Evolutionary conservation across 2,797 vertebrate genomes (phyloP).

Genomic region (Lithobates pipiens): DNA sequence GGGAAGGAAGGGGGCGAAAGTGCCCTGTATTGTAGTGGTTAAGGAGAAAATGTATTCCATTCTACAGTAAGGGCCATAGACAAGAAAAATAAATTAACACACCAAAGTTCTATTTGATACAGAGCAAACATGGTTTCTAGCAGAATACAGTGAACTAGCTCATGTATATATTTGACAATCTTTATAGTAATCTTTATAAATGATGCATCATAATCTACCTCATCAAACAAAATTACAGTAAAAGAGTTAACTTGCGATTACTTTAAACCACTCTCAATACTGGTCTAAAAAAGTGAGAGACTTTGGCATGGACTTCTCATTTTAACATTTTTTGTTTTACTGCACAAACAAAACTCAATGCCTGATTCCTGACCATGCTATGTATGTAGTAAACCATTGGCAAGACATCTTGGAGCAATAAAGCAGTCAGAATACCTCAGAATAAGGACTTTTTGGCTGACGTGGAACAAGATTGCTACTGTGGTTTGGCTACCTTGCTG

Average conservation of each 20-base stretch:
- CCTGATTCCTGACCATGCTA: slow-evolving; percentile 56
- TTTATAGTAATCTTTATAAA: slow-evolving; percentile 47
- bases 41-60: too few species aligned
- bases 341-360: slow-evolving; percentile 55
- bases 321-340: slow-evolving; percentile 45
- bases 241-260: slow-evolving; percentile 37
- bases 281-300: slow-evolving; percentile 19
- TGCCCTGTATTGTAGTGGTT: too few species aligned
- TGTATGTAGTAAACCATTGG: slow-evolving; percentile 57
- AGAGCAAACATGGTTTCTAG: slow-evolving; percentile 11
- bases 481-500: slow-evolving; percentile 54
- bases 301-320: slow-evolving; percentile 25
- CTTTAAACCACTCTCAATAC: slow-evolving; percentile 25
- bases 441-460: slow-evolving; percentile 57
- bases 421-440: slow-evolving; percentile 53
- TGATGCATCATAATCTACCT: slow-evolving; percentile 49
- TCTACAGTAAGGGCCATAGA: too few species aligned
- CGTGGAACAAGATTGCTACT: slow-evolving; percentile 56
- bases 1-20: too few species aligned
- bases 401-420: slow-evolving; percentile 61
- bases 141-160: slow-evolving; percentile 36
- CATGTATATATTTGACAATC: slow-evolving; percentile 48
- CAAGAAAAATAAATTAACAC: too few species aligned
- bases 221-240: slow-evolving; percentile 49
- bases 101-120: background rate